Evolutionary conservation across 2,113 vertebrate species (phyloP), one percentile per base, ranked within the genome.

Genomic region (Erinaceus europaeus): DNA sequence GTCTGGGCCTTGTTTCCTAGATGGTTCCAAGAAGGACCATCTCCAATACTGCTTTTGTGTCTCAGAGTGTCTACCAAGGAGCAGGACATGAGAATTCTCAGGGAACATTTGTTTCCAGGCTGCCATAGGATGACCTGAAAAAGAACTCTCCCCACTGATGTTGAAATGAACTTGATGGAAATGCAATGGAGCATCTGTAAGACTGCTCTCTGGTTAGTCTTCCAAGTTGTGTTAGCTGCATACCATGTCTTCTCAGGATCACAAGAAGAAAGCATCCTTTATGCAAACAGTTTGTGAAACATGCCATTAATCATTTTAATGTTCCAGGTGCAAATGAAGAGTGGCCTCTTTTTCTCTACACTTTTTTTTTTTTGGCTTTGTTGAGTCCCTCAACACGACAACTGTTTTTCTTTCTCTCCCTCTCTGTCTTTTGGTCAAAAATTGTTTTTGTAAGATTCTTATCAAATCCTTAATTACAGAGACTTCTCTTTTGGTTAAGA

Each of bases 401-500:
- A 50, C 2, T 48, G 4, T n/a, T 27, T 44, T 2, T n/a, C 36
- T 59, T 42, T 4, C 8, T 55, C 36, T 32, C 3, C 20, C 48
- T 73, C 44, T 25, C 36, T 55, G n/a, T n/a, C n/a, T n/a, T 15
- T 27, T 53, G 13, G 34, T 59, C 84, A 73, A 23, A 79, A 78
- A 38, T 20, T 72, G 23, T 62, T 88, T 84, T 84, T 50, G 25
- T 20, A 64, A 72, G 46, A 46, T 53, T 32, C 29, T 76, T 32
- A 76, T 23, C 59, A 69, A 68, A 78, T 55, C 73, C 57, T 57
- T 84, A 61, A 64, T 68, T 59, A 46, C 36, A 59, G 9, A 12
- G 46, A 38, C 71, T 82, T 73, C 78, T 69, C n/a, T 23, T 52
- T 85, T 71, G 50, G 50, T 69, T 52, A 59, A 84, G 57, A 90